These are phyloP conservation scores for Coregonus suidteri DNA, from an alignment of 2,797 vertebrate genomes.

Conservation along the genomic window DNA sequence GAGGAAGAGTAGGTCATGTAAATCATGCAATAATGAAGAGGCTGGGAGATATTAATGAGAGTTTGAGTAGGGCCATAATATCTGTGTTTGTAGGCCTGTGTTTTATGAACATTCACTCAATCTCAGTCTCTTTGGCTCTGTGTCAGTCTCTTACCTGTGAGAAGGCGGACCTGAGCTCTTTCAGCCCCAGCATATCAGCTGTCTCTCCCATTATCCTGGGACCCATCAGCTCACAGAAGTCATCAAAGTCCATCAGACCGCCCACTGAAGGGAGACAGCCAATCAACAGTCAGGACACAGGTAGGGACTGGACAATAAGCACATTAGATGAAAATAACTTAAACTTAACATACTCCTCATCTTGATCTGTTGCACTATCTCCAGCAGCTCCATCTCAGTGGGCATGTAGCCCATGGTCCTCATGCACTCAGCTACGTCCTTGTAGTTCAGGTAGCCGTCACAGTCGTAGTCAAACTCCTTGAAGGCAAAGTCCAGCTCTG, in stretches of 20 bases:
- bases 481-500: conserved; percentile 90
- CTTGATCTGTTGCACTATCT: conserved; percentile 93
- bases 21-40: neutral
- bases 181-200: conserved; percentile 89
- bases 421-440: conserved; percentile 91
- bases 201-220: conserved; percentile 93
- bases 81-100: neutral
- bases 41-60: too few relatives aligned
- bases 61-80: too few relatives aligned
- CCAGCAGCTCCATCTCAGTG: conserved; percentile 95
- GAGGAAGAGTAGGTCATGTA: too few relatives aligned
- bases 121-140: neutral
- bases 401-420: conserved; percentile 95
- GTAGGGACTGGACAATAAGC: neutral
- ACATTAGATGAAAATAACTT: neutral
- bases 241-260: conserved; percentile 92
- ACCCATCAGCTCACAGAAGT: conserved; percentile 91
- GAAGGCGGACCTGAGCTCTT: conserved; percentile 90
- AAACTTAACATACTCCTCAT: conserved; percentile 81
- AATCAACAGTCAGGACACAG: neutral
- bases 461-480: conserved; percentile 93
- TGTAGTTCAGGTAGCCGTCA: conserved; percentile 91
- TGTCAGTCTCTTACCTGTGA: conserved; percentile 74
- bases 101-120: neutral
- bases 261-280: conserved; percentile 78